These are phyloP conservation scores for Acanthosepion esculentum DNA, from an alignment of 2,888 invertebrate genomes.

Conservation along the genomic window DNA sequence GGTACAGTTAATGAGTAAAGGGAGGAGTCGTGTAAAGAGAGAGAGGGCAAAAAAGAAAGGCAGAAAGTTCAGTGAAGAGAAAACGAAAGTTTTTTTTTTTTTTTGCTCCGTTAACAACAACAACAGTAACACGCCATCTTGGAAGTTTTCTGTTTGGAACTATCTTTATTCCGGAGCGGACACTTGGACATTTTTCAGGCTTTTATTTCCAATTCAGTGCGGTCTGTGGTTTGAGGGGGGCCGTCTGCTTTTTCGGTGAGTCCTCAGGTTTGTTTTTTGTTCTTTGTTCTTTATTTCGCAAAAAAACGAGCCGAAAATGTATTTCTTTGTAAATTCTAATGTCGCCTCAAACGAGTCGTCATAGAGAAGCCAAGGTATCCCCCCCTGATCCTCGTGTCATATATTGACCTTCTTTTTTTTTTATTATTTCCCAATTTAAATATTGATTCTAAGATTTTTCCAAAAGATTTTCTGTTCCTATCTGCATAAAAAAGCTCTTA, in stretches of 20 bases:
- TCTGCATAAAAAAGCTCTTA: too few species aligned
- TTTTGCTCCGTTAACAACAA: too few species aligned
- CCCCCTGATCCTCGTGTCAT: too few species aligned
- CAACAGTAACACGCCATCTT: conserved; percentile 37
- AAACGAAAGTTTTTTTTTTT: too few species aligned
- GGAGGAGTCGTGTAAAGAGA: not conserved
- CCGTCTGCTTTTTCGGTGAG: conserved; percentile 52
- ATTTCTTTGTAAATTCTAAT: not conserved
- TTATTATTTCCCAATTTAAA: not conserved
- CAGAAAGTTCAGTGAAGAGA: not conserved
- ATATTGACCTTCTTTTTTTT: too few species aligned
- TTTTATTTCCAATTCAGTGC: not conserved
- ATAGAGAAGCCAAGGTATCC: too few species aligned
- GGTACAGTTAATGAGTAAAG: too few species aligned
- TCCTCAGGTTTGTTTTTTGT: not conserved
- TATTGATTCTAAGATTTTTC: too few species aligned
- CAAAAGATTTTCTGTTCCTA: too few species aligned
- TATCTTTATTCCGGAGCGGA: conserved; percentile 23
- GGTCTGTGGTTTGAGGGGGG: conserved; percentile 58
- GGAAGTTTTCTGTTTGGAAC: not conserved
- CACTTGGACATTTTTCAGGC: not conserved
- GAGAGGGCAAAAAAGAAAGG: not conserved
- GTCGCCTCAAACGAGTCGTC: not conserved
- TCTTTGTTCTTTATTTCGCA: not conserved
- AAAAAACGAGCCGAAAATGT: not conserved